These are phyloP conservation scores for Mystacides longicornis DNA, from an alignment of 2,888 invertebrate genomes.

Conservation along the genomic window DNA sequence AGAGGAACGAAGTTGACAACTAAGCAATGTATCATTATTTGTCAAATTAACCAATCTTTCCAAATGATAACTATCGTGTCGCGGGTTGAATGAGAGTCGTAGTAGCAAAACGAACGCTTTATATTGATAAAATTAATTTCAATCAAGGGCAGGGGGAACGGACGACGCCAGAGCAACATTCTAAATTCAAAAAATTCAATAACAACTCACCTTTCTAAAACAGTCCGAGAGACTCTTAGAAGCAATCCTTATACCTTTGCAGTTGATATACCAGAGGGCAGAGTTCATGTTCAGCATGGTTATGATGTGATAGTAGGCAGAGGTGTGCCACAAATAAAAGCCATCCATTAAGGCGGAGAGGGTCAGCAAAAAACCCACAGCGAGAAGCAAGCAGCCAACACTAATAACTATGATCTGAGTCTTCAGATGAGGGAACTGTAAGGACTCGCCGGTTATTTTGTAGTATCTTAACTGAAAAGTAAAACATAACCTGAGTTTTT, in stretches of 20 bases:
- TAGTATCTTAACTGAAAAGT: slow-evolving; percentile 45
- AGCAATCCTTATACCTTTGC: slow-evolving; percentile 57
- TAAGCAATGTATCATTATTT: too few relatives aligned
- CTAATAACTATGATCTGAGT: slow-evolving; percentile 54
- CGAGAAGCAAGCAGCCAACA: slow-evolving; percentile 53
- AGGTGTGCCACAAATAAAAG: slow-evolving; percentile 55
- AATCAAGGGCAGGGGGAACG: too few relatives aligned
- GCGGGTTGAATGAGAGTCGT: too few relatives aligned
- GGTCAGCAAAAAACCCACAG: slow-evolving; percentile 52
- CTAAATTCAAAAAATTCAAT: too few relatives aligned
- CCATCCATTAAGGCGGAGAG: slow-evolving; percentile 56
- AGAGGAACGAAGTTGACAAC: too few relatives aligned
- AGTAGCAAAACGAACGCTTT: too few relatives aligned
- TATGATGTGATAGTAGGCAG: slow-evolving; percentile 58
- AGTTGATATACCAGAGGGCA: slow-evolving; percentile 64
- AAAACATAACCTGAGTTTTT: not conserved
- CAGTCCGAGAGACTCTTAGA: slow-evolving; percentile 49
- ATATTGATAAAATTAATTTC: too few relatives aligned
- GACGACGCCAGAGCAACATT: too few relatives aligned
- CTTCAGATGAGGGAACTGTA: slow-evolving; percentile 55
- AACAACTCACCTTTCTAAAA: slow-evolving; percentile 32
- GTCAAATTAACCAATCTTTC: too few relatives aligned
- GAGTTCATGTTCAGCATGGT: slow-evolving; percentile 69
- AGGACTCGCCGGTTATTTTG: slow-evolving; percentile 51
- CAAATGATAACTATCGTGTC: too few relatives aligned